Evolutionary conservation across 2,113 vertebrate genomes (phyloP), one percentile per base, ranked within the genome.

Genomic region (Cavia porcellus): DNA sequence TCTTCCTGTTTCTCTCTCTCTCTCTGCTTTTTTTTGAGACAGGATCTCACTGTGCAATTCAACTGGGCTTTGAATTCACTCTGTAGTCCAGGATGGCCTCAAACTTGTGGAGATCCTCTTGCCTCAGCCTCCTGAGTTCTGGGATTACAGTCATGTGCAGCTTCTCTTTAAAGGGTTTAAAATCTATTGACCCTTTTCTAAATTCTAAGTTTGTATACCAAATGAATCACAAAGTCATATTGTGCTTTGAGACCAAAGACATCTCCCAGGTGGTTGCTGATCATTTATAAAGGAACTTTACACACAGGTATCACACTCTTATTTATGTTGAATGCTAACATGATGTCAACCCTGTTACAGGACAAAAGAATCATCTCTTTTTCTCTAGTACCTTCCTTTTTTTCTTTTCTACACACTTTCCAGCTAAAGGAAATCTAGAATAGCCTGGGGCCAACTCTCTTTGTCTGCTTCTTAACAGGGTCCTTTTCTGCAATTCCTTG

Each of bases 201-300:
- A 81, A 81, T 66, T 90, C 92, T 87, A 74, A 83, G 1, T 85
- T 95, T 50, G 74, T 45, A 28, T 66, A 13, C 5, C 42, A 80
- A 14, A 64, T 79, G 25, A 45, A 42, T 94, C 87, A 47, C 32
- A 85, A 92, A 22, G n/a, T 93, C 22, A 86, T 14, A 74, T 7
- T 92, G 38, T 89, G 6, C 6, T 57, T 5, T 50, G 24, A 55
- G 28, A 68, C 30, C 20, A 50, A 74, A 68, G 52, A 59, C 25
- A 75, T 50, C 20, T 87, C 38, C 14, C 0, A 4, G 10, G 10
- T 12, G 4, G 24, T 38, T n/a, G 8, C 50, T 95, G 30, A 3
- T 77, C n/a, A 62, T 88, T 66, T 86, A 3, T 50, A 92, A 95
- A 93, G 42, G 2, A 83, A 74, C 17, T 88, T 45, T 62, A 32